A percentile compares a stretch with the other conserved stretches of the same genome.
phyloP scores from a whole-genome alignment of 2,888 invertebrate species.

The Liodrosophila aerea region DNA sequence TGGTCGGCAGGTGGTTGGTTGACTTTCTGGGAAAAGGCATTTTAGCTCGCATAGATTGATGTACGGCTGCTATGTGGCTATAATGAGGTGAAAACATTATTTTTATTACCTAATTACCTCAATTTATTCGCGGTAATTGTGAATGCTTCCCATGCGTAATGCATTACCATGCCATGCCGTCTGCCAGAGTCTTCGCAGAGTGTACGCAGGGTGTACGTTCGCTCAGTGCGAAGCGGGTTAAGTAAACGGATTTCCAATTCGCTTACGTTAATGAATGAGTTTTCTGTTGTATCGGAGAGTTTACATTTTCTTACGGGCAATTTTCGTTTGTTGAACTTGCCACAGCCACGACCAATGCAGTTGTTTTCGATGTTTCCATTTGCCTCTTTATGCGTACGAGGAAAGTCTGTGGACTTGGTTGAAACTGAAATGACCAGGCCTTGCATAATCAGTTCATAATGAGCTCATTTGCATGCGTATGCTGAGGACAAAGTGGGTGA shows the following conservation, averaged over 20 bases:
- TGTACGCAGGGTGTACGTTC: constrained; percentile 6
- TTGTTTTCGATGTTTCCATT: constrained; percentile 2
- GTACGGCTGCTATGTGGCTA: constrained; percentile 41
- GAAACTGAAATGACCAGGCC: constrained; percentile 29
- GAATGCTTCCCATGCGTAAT: constrained; percentile 45
- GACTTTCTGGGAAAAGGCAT: constrained; percentile 39
- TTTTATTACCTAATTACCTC: constrained; percentile 81
- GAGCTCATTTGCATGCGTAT: constrained; percentile 63
- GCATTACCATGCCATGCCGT: constrained; percentile 48
- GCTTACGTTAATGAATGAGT: constrained; percentile 71
- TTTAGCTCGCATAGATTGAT: constrained; percentile 23
- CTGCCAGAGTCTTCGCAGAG: constrained; percentile 32
- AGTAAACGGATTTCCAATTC: constrained; percentile 72
- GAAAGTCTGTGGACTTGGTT: constrained; percentile 26
- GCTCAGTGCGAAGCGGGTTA: constrained; percentile 54
- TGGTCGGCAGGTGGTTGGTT: constrained; percentile 26
- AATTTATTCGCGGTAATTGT: constrained; percentile 79
- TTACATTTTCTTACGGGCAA: constrained; percentile 31
- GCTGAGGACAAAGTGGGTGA: constrained; percentile 7
- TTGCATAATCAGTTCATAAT: constrained; percentile 66
- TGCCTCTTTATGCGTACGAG: background rate
- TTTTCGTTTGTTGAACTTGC: constrained; percentile 53
- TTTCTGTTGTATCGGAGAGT: constrained; percentile 44
- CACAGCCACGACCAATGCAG: background rate
- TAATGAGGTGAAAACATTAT: constrained; percentile 79